These are phyloP conservation scores for Bombus haemorrhoidalis DNA, from an alignment of 1,140 invertebrate species.

Conservation along the genomic window DNA sequence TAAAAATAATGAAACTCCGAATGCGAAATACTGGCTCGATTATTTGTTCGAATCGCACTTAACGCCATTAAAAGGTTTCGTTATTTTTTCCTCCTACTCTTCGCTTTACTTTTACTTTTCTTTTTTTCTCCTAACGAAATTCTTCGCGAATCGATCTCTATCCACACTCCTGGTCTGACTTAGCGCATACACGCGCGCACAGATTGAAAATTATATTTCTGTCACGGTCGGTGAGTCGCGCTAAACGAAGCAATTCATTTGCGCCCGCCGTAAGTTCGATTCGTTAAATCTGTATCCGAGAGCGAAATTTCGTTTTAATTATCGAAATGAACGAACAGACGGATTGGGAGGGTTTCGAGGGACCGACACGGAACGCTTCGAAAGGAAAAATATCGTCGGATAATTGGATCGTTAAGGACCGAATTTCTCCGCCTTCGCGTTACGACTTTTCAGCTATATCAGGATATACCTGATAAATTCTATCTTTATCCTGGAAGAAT, in stretches of 20 bases:
- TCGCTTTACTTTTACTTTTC: background rate
- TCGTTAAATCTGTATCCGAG: slow-evolving; percentile 47
- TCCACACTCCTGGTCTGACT: background rate
- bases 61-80: slow-evolving; percentile 45
- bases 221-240: slow-evolving; percentile 21
- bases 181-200: background rate
- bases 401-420: slow-evolving; percentile 33
- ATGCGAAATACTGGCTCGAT: slow-evolving; percentile 45
- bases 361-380: background rate
- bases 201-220: slow-evolving; percentile 42
- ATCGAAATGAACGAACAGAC: slow-evolving; percentile 41
- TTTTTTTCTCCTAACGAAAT: background rate
- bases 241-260: slow-evolving; percentile 49
- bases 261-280: slow-evolving; percentile 37
- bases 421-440: background rate
- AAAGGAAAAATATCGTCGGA: slow-evolving; percentile 32
- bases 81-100: background rate
- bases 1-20: slow-evolving; percentile 52
- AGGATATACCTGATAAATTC: background rate
- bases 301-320: slow-evolving; percentile 41
- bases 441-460: background rate
- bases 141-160: slow-evolving; percentile 14
- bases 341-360: background rate
- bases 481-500: background rate
- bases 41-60: slow-evolving; percentile 56